Evolutionary conservation across 2,113 vertebrate species (phyloP), one percentile per base, ranked within the genome.

Genomic region (Spea multiplicata): DNA sequence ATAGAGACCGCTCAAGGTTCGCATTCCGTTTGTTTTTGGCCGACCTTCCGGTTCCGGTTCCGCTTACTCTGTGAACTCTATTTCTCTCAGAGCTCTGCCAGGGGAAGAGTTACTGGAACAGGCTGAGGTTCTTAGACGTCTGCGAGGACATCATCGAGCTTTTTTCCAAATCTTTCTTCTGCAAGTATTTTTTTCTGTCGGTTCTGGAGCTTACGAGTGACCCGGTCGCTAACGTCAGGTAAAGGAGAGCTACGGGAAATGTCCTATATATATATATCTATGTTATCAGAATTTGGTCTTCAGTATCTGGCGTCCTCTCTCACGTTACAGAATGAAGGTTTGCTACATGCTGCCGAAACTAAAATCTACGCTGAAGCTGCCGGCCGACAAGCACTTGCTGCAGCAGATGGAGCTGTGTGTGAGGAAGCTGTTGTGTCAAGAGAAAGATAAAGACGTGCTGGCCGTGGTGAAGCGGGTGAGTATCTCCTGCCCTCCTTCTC

Each of bases 171-270:
- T 95, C 95, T 64, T 98, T 96, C 90, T 97, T 98, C 88, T 97
- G 95, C 90, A 96, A 96, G 90, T 92, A 97, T 78, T 97, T 98
- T 87, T 93, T 97, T 83, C 84, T 95, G 47, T 93, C 94, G 65
- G 93, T 93, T 6, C 92, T 98, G 83, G 96, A 98, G 82, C 92
- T 98, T 81, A 95, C 94, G 75, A 93, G 93, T 48, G 96, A 98
- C 84, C 96, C 95, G 1, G 95, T 98, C 44, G 96, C 96, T 86
- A 98, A 98, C 16, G 96, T 98, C 88, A 97, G 96, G 96, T 98
- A 93, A 61, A 47, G 9, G 44, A 47, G 55, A 14, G 45, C 3
- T 4, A 3, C 52, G 6, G 52, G 52, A 53, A 53, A 53, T 53
- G 52, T 53, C 52, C 12, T 6, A 6, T 53, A 53, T 53, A 53